Evolutionary conservation across 2,888 invertebrate species (phyloP).

Genomic region (Volucella inflata): DNA sequence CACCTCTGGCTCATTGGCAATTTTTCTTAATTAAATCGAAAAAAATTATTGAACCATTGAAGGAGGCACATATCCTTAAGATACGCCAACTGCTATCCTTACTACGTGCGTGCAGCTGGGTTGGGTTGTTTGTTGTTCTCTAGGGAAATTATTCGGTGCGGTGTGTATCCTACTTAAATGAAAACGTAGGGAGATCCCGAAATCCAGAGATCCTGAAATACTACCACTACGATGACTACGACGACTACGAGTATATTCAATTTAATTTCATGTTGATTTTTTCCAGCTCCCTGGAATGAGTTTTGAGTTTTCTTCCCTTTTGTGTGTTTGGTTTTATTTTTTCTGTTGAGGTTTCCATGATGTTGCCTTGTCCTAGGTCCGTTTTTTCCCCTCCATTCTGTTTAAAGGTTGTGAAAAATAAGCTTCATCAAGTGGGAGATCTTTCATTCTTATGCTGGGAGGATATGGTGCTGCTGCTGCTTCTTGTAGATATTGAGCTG

Average conservation of each 20-base stretch:
- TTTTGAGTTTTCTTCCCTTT: neutral
- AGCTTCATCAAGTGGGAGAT: slow-evolving; percentile 3
- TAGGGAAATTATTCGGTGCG: slow-evolving; percentile 47
- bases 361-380: slow-evolving; percentile 2
- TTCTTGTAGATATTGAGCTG: neutral
- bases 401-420: neutral
- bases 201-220: neutral
- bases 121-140: slow-evolving; percentile 18
- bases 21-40: slow-evolving; percentile 57
- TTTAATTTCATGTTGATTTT: slow-evolving; percentile 29
- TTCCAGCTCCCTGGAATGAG: neutral
- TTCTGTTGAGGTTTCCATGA: neutral
- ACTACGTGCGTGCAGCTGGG: neutral
- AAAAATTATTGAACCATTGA: slow-evolving; percentile 44
- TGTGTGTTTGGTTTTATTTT: neutral
- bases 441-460: neutral
- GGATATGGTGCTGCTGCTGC: too few species aligned
- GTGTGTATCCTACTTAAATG: neutral
- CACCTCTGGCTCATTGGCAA: slow-evolving; percentile 37
- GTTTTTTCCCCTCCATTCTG: neutral
- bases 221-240: neutral
- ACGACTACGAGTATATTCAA: slow-evolving; percentile 1
- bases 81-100: too few species aligned
- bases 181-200: neutral
- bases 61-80: neutral